These are phyloP conservation scores for Etheostoma spectabile DNA, from an alignment of 2,113 vertebrate genomes.

Conservation along the genomic window DNA sequence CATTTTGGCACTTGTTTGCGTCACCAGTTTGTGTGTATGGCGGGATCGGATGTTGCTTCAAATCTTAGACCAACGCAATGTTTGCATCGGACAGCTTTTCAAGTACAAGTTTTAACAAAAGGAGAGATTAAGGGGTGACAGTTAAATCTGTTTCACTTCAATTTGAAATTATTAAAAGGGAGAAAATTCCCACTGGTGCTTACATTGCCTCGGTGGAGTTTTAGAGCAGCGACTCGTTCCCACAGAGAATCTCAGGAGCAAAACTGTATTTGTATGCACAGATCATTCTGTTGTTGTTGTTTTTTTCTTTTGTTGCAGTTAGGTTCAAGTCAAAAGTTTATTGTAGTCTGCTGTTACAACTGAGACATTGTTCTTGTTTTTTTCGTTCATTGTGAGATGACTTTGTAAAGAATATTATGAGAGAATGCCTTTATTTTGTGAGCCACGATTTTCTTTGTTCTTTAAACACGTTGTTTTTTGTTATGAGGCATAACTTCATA, in stretches of 20 bases:
- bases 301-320: conserved; percentile 63
- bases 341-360: conserved; percentile 67
- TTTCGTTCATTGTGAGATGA: conserved; percentile 68
- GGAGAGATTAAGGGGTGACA: neutral
- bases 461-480: conserved; percentile 72
- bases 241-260: conserved; percentile 81
- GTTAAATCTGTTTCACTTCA: neutral
- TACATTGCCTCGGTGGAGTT: conserved; percentile 22
- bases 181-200: neutral
- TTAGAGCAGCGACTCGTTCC: conserved; percentile 44
- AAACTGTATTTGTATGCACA: conserved; percentile 69
- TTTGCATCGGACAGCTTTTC: conserved; percentile 9
- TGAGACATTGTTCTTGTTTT: conserved; percentile 55
- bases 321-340: conserved; percentile 61
- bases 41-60: conserved; percentile 41
- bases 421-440: conserved; percentile 84
- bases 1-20: conserved; percentile 53
- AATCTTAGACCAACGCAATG: conserved; percentile 18
- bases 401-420: conserved; percentile 81
- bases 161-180: neutral
- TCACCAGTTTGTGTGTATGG: conserved; percentile 40
- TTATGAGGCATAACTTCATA: conserved; percentile 77
- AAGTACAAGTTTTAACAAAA: neutral
- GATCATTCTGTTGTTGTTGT: conserved; percentile 40
- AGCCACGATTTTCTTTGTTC: conserved; percentile 68